Evolutionary conservation across 2,113 vertebrate species (phyloP).

Genomic region (Eleginops maclovinus): DNA sequence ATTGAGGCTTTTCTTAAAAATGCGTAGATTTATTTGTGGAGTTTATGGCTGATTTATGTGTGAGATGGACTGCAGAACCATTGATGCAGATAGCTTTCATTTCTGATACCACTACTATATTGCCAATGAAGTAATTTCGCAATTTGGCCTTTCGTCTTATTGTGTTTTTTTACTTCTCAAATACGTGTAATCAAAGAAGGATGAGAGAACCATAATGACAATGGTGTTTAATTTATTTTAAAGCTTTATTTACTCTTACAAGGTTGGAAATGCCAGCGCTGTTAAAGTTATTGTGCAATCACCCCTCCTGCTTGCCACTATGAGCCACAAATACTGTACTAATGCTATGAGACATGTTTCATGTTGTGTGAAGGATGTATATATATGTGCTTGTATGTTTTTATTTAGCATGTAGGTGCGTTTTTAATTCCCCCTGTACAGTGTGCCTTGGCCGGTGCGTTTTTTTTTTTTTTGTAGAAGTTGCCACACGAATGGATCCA

Average conservation of each 20-base stretch:
- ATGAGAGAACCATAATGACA: conserved; percentile 60
- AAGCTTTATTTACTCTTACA: conserved; percentile 49
- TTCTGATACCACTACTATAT: conserved; percentile 71
- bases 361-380: conserved; percentile 60
- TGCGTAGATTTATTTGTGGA: conserved; percentile 11
- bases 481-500: conserved; percentile 53
- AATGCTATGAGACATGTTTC: conserved; percentile 52
- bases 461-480: conserved; percentile 39
- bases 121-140: conserved; percentile 35
- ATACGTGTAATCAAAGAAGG: conserved; percentile 53
- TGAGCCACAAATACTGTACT: conserved; percentile 72
- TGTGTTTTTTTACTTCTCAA: conserved; percentile 21
- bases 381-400: conserved; percentile 45
- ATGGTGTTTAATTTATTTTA: conserved; percentile 74
- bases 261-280: conserved; percentile 57
- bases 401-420: conserved; percentile 30
- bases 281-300: conserved; percentile 73
- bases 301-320: conserved; percentile 74
- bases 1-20: conserved; percentile 13
- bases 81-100: conserved; percentile 40
- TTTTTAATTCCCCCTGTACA: conserved; percentile 43
- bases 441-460: conserved; percentile 19
- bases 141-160: conserved; percentile 1
- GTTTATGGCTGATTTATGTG: conserved; percentile 39
- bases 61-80: conserved; percentile 59